Conservation (phyloP, 2,113 vertebrate genomes). For the Malurus cyaneus region DNA sequence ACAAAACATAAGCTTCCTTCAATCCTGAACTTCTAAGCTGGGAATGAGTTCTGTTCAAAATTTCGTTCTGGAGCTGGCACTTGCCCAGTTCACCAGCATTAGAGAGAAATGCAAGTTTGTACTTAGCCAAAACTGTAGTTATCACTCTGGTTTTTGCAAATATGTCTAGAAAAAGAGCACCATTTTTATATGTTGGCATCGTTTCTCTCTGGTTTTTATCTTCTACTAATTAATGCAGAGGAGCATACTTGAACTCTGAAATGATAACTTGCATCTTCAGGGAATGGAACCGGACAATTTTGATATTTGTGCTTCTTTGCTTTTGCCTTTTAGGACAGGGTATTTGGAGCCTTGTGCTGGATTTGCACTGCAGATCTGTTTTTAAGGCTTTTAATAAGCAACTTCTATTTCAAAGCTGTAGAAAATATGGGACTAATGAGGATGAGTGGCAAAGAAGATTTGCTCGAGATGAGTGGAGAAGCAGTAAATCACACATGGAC, state of each 20-base stretch:
- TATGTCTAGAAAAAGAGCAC: not conserved
- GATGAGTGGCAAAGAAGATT: not conserved
- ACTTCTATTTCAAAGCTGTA: not conserved
- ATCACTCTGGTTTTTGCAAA: not conserved
- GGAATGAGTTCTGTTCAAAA: not conserved
- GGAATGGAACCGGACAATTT: not conserved
- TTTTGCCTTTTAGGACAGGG: not conserved
- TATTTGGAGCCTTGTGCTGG: not conserved
- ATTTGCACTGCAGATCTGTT: not conserved
- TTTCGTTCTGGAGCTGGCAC: not conserved
- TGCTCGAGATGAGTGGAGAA: not conserved
- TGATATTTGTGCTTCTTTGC: not conserved
- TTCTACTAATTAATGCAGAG: not conserved
- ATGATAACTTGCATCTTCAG: not conserved
- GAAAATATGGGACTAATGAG: not conserved
- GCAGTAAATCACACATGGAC: not conserved
- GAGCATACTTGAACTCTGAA: not conserved
- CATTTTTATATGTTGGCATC: not conserved
- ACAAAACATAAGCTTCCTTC: not conserved
- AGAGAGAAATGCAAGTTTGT: not conserved
- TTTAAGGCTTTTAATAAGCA: not conserved
- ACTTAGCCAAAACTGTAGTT: not conserved
- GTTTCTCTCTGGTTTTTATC: not conserved
- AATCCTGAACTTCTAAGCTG: not conserved
- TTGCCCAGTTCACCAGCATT: not conserved